Percentiles rank a stretch among this genome's conserved stretches.
Evolutionary conservation across 2,113 vertebrate species (phyloP).

Genomic region (Caranx melampygus): DNA sequence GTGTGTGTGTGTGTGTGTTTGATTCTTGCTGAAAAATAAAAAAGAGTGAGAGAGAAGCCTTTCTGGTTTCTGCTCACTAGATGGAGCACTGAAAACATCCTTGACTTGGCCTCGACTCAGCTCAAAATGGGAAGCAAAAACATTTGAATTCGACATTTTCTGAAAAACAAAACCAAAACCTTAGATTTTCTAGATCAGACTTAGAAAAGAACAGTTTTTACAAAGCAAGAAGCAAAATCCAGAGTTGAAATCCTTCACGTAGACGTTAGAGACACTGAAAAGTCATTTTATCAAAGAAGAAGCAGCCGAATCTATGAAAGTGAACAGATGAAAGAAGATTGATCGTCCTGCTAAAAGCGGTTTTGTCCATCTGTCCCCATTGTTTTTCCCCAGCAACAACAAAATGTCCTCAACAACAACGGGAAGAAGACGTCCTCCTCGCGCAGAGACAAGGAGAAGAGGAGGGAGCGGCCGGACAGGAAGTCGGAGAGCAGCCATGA

Average conservation of each 20-base stretch:
- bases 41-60: not conserved
- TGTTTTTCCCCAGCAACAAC: constrained; percentile 81
- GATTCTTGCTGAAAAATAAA: not conserved
- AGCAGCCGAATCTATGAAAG: not conserved
- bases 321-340: not conserved
- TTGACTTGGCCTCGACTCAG: no score
- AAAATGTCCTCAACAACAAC: constrained; percentile 83
- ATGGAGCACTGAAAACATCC: constrained; percentile 34
- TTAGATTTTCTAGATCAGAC: no score
- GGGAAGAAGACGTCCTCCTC: constrained; percentile 84
- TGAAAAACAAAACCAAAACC: no score
- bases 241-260: not conserved
- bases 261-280: not conserved
- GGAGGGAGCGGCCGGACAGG: constrained; percentile 75
- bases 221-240: not conserved
- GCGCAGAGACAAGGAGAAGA: constrained; percentile 85
- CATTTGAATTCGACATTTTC: not conserved
- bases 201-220: not conserved
- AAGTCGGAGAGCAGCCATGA: constrained; percentile 85
- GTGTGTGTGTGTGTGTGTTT: constrained; percentile 12
- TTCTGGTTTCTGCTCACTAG: constrained; percentile 38
- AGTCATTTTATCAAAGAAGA: no score
- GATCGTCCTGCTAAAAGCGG: not conserved
- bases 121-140: no score
- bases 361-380: rapidly evolving